Evolutionary conservation across 1,140 invertebrate species (phyloP), one percentile per base, ranked within the genome.

Genomic region (Nomia melanderi): DNA sequence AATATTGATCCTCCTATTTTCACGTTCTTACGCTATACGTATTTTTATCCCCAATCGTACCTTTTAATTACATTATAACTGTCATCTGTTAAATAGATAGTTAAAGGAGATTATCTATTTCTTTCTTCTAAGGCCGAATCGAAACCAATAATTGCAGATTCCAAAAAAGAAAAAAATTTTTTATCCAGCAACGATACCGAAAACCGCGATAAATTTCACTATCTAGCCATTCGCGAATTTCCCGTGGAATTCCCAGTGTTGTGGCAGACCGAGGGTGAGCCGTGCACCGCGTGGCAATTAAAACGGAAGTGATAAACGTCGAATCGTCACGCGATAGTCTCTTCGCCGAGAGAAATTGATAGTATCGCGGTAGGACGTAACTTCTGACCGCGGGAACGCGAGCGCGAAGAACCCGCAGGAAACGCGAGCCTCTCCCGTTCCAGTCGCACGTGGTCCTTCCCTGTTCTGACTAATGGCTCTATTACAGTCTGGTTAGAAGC

Each of bases 291-390:
- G 23, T 9, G 23, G 50, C 50, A 53, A 53, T 53, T 53, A 53
- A 36, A 25, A 60, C 27, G 56, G n/a, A 71, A 44, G 67, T 23
- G 56, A 11, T 27, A 39, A 57, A 70, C 33, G 67, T 44, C 23
- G 39, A 44, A 47, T 60, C 25, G 69, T 71, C 56, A 62, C 70
- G 57, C 70, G 29, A 63, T n/a, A 50, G 47, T n/a, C 57, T 36
- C 47, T 47, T 62, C 31, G 39, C 12, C 56, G 2, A 7, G 2
- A 20, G 50, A 23, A 41, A 60, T 12, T 62, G 69, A 33, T 72
- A 62, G 56, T 29, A 14, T 1, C 8, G 50, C 53, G 66, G 17
- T 27, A 17, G 33, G 33, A 57, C n/a, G 31, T 17, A 57, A 39
- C n/a, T 50, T 62, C 47, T 25, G 57, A 50, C 36, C 56, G 60